Evolutionary conservation across 2,888 invertebrate species (phyloP), one percentile per base, ranked within the genome.

Genomic region (Allophyes oxyacanthae): DNA sequence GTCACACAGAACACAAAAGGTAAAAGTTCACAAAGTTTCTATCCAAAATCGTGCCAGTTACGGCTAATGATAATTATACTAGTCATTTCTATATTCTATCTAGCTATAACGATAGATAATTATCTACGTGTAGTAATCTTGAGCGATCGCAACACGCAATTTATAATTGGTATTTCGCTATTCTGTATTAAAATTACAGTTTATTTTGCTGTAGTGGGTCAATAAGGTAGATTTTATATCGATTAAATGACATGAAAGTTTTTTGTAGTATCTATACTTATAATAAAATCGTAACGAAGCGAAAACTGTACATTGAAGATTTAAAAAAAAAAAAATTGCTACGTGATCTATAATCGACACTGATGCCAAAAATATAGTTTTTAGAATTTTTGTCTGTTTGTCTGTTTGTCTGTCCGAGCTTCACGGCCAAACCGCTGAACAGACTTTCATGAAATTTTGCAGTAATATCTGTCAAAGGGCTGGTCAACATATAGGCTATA

Each of bases 21-120:
- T 11, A 7, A 26, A 45, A 50, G 32, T 36, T 60, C 6, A 36
- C 34, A 43, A 63, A 68, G 20, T 48, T 44, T n/a, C 14, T n/a
- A 48, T 40, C 14, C 28, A 49, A 44, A 48, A 2, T 43, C 46
- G 75, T 74, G 44, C 71, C 71, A 56, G 71, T 59, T 70, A 72
- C 75, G 64, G 54, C n/a, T 41, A 9, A 2, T 11, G 40, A 9
- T 66, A 57, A 71, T 64, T 55, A 43, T 49, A 55, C 37, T 11
- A 8, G 40, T 52, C 44, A 26, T 71, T 64, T 20, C 5, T 36
- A 5, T 37, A 26, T 40, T 15, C 6, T 45, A 32, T n/a, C 34
- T 36, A 36, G 15, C 7, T 9, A 15, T 41, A 33, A 37, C 15
- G 13, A 42, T 48, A 53, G 45, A 38, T 34, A 40, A 33, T 13